Conservation (phyloP, 2,113 vertebrate genomes). For the Dolichotis patagonum region DNA sequence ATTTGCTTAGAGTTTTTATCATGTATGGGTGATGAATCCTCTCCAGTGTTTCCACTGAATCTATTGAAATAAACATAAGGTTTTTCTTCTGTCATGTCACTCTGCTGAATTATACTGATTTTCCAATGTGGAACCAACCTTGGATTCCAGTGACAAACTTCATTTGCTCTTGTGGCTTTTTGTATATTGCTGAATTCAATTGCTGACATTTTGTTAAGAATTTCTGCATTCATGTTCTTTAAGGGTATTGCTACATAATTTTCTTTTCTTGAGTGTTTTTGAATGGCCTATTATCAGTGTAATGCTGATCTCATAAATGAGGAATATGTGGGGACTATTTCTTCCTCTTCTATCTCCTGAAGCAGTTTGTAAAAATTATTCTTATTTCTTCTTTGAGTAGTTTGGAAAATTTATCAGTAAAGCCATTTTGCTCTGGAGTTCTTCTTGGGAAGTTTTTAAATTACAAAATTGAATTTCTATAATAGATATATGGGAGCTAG, state of each 20-base stretch:
- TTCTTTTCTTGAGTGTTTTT: background rate
- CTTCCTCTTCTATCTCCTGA: background rate
- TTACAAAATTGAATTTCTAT: background rate
- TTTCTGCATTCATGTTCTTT: background rate
- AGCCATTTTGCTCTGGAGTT: background rate
- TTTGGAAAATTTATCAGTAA: background rate
- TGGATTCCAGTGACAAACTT: background rate
- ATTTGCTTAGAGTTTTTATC: background rate
- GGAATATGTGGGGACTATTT: background rate
- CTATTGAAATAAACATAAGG: background rate
- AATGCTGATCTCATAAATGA: background rate
- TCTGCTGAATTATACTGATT: background rate
- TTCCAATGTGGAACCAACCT: constrained; percentile 31
- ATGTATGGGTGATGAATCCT: background rate
- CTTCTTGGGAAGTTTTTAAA: background rate
- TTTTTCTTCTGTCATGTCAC: background rate
- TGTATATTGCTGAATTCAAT: background rate
- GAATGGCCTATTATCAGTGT: background rate
- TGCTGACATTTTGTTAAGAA: background rate
- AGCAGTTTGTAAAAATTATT: background rate
- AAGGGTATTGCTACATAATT: background rate
- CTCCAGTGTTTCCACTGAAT: background rate
- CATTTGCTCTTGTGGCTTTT: background rate
- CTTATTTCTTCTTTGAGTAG: constrained; percentile 12
- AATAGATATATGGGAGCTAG: background rate